phyloP scores from a whole-genome alignment of 2,113 vertebrate species.

The Neotragus moschatus region DNA sequence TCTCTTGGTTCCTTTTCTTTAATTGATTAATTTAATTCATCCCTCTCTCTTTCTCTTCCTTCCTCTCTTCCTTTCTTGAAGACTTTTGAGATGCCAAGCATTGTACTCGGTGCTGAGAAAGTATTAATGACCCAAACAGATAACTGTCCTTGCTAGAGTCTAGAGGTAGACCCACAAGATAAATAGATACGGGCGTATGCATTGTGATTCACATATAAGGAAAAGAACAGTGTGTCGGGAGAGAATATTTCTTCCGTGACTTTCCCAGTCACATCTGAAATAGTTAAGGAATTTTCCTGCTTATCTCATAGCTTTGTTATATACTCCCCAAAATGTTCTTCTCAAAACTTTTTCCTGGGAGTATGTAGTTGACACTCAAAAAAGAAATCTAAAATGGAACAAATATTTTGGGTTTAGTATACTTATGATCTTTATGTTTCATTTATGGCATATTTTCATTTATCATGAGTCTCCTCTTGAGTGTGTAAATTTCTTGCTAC shows the following conservation, averaged over 20 bases:
- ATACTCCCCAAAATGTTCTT: neutral
- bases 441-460: neutral
- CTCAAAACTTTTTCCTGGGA: neutral
- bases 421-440: neutral
- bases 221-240: neutral
- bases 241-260: neutral
- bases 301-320: neutral
- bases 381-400: constrained; percentile 23
- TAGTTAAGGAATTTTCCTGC: neutral
- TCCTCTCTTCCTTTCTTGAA: neutral
- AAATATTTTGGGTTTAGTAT: neutral
- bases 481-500: neutral
- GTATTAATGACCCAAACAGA: neutral
- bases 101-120: neutral
- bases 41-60: neutral
- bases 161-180: neutral
- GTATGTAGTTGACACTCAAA: constrained; percentile 4
- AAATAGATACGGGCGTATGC: neutral
- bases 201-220: neutral
- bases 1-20: neutral
- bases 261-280: neutral
- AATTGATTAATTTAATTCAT: neutral
- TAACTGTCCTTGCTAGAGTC: neutral
- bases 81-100: neutral
- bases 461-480: neutral